Conservation (phyloP, 2,797 vertebrate genomes). For the Poeciliopsis turneri region DNA sequence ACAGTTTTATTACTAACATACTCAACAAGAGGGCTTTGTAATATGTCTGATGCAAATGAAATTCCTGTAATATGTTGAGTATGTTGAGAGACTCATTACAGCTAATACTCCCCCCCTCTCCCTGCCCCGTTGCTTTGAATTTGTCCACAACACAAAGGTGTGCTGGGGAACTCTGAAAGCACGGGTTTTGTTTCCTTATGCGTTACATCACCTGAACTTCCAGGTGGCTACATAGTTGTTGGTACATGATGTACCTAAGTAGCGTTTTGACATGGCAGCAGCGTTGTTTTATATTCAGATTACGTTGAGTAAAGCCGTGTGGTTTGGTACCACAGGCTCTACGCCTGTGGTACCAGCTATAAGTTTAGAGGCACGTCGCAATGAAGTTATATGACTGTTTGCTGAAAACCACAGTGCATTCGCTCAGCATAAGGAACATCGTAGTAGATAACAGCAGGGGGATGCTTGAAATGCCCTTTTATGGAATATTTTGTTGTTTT, state of each 20-base stretch:
- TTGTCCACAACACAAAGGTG: not conserved
- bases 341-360: not conserved
- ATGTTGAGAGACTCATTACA: not conserved
- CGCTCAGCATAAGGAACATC: not conserved
- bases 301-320: not conserved
- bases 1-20: not conserved
- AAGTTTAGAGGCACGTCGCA: not conserved
- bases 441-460: not conserved
- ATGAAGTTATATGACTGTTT: not conserved
- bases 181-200: constrained; percentile 15
- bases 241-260: constrained; percentile 40
- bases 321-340: not conserved
- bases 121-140: not conserved
- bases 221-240: constrained; percentile 16
- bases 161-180: not conserved
- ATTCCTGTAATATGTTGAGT: not conserved
- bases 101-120: not conserved
- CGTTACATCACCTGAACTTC: constrained; percentile 23
- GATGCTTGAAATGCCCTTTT: not conserved
- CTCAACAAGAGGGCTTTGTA: not conserved
- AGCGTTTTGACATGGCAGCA: constrained; percentile 19
- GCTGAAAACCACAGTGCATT: not conserved
- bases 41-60: not conserved
- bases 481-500: not conserved
- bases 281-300: constrained; percentile 29